Evolutionary conservation across 2,888 invertebrate genomes (phyloP), one percentile per base, ranked within the genome.

Genomic region (Lasioglossum marginatum): DNA sequence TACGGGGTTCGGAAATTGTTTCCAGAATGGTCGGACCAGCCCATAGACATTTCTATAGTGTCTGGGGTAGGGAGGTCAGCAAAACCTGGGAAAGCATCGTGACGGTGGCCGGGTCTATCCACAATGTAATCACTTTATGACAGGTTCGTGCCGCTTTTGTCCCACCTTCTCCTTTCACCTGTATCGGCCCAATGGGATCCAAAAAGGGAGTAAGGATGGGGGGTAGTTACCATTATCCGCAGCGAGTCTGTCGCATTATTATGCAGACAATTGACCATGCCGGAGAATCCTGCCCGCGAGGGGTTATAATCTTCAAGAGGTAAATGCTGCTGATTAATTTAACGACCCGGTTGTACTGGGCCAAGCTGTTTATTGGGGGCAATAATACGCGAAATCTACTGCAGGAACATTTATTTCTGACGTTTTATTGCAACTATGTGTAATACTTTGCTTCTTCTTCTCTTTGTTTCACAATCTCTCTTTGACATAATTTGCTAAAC

Each of bases 51-150:
- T 68, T 63, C 34, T 16, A 14, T 5, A 0, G 23, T 40, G 52
- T 60, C 31, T 52, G n/a, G 19, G 72, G 40, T 12, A 48, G 48
- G 27, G 27, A 27, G 31, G n/a, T 52, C 10, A 10, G n/a, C n/a
- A n/a, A 3, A n/a, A 40, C 14, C 60, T 1, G 14, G 5, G 40
- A 57, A 45, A 23, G 14, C 57, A 85, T 86, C 88, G 76, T 83
- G 89, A 85, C 88, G 82, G 88, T 88, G 89, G 89, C 89, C 88
- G 82, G 83, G 91, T 86, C 88, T 90, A 89, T 91, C 91, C 91
- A 88, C 91, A 89, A 91, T 79, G 79, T 92, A 92, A 91, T 93
- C 89, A 91, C 88, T 92, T 92, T 91, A 92, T 82, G 90, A 86
- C 85, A 83, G 88, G 74, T 76, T 70, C 57, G 68, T 27, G 70